These are phyloP conservation scores for Kryptolebias marmoratus DNA, from an alignment of 2,113 vertebrate species.

Conservation along the genomic window DNA sequence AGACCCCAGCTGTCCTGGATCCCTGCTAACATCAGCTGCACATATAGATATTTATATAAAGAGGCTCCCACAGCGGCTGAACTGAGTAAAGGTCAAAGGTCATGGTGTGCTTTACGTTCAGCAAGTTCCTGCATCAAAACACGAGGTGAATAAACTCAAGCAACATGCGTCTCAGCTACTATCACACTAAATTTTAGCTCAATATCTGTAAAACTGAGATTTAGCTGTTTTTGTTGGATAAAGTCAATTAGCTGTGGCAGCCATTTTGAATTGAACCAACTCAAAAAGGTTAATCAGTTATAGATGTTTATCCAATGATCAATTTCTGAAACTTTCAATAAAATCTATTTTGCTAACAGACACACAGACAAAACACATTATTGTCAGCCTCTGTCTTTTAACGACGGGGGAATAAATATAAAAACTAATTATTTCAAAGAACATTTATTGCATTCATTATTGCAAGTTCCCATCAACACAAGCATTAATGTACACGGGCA, in stretches of 20 bases:
- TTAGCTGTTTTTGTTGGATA: too few species aligned
- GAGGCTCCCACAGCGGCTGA: neutral
- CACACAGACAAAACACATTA: too few species aligned
- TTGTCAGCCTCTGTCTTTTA: too few species aligned
- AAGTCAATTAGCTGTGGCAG: too few species aligned
- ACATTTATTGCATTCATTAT: conserved; percentile 65
- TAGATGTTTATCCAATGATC: too few species aligned
- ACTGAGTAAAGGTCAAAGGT: neutral
- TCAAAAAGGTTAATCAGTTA: too few species aligned
- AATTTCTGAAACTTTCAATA: too few species aligned
- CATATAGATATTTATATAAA: neutral
- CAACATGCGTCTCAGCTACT: too few species aligned
- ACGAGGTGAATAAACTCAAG: neutral
- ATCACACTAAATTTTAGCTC: too few species aligned
- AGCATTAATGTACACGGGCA: conserved; percentile 10
- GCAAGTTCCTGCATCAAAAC: neutral
- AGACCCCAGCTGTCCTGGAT: neutral
- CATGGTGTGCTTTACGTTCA: neutral
- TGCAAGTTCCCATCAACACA: conserved; percentile 14
- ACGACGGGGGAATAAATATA: neutral
- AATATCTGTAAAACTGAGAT: too few species aligned
- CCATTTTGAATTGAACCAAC: too few species aligned
- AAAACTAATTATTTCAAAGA: neutral
- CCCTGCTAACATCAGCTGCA: neutral
- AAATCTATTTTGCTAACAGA: too few species aligned